Evolutionary conservation across 2,888 invertebrate species (phyloP).

Genomic region (Opisthograptis luteolata): DNA sequence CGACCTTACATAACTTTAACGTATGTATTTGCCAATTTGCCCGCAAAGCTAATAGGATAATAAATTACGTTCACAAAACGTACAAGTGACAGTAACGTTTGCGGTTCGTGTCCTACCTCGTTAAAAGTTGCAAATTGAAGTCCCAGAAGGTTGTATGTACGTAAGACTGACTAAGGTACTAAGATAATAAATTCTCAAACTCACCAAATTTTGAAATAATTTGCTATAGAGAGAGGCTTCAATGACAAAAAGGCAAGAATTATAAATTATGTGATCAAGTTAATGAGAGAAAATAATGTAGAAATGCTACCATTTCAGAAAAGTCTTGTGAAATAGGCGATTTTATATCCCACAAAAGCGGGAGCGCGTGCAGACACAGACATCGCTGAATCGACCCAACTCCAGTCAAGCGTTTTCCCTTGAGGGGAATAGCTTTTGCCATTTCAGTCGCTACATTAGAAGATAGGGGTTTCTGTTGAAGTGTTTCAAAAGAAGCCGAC

Average conservation of each 20-base stretch:
- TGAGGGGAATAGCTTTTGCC: slow-evolving; percentile 35
- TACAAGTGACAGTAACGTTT: slow-evolving; percentile 26
- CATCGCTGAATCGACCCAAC: slow-evolving; percentile 36
- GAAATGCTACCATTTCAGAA: slow-evolving; percentile 1
- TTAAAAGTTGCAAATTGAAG: slow-evolving; percentile 20
- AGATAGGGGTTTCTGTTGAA: slow-evolving; percentile 15
- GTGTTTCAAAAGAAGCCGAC: slow-evolving; percentile 13
- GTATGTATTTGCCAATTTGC: slow-evolving; percentile 21
- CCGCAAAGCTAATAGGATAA: slow-evolving; percentile 16
- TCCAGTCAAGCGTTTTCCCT: slow-evolving; percentile 34
- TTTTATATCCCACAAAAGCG: slow-evolving; percentile 33
- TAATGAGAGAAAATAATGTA: not conserved
- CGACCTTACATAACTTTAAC: slow-evolving; percentile 7
- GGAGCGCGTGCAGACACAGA: slow-evolving; percentile 26
- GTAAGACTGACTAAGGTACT: slow-evolving; percentile 4
- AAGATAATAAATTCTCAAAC: too few species aligned
- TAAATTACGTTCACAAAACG: slow-evolving; percentile 28
- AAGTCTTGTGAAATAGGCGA: slow-evolving; percentile 26
- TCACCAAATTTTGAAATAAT: too few species aligned
- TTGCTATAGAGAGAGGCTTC: too few species aligned
- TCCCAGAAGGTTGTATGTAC: slow-evolving; percentile 2
- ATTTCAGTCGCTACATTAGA: slow-evolving; percentile 29
- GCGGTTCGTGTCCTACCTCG: slow-evolving; percentile 13
- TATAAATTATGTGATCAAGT: too few species aligned
- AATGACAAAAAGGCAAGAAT: too few species aligned